Conservation (phyloP, 2,797 vertebrate genomes). For the Periparus ater region DNA sequence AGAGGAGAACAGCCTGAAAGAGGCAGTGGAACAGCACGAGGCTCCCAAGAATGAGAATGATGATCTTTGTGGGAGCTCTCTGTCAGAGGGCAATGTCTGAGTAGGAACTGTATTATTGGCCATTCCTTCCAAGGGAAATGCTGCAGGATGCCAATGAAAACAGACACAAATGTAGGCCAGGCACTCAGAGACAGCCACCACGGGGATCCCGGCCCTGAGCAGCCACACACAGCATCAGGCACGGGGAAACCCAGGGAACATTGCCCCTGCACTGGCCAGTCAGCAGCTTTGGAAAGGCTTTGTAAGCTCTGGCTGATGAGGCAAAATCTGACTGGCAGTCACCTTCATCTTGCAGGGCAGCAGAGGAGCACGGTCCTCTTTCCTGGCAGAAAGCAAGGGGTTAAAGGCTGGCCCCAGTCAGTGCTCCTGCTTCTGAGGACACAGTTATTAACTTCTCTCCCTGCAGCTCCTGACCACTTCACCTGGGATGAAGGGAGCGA, state of each 20-base stretch:
- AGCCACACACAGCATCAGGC: not conserved
- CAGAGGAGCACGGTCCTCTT: not conserved
- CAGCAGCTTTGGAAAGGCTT: not conserved
- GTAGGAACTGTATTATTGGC: not conserved
- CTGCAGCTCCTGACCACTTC: not conserved
- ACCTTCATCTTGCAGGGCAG: not conserved
- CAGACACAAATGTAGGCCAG: not conserved
- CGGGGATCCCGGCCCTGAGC: rapidly evolving
- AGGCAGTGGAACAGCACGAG: not conserved
- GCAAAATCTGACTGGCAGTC: not conserved
- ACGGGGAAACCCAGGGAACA: not conserved
- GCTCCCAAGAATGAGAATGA: not conserved
- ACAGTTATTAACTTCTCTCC: no score
- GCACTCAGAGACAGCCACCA: rapidly evolving
- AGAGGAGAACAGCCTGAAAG: not conserved
- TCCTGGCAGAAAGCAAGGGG: not conserved
- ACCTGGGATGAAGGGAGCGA: not conserved
- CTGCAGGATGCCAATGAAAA: conserved; percentile 19
- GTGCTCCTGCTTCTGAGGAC: not conserved
- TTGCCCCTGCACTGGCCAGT: not conserved
- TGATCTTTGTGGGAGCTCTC: not conserved
- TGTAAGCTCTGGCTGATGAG: not conserved
- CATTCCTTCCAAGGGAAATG: not conserved
- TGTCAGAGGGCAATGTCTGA: not conserved
- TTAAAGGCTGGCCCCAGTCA: not conserved